Conservation (phyloP, 2,113 vertebrate species). For the Nestor notabilis region DNA sequence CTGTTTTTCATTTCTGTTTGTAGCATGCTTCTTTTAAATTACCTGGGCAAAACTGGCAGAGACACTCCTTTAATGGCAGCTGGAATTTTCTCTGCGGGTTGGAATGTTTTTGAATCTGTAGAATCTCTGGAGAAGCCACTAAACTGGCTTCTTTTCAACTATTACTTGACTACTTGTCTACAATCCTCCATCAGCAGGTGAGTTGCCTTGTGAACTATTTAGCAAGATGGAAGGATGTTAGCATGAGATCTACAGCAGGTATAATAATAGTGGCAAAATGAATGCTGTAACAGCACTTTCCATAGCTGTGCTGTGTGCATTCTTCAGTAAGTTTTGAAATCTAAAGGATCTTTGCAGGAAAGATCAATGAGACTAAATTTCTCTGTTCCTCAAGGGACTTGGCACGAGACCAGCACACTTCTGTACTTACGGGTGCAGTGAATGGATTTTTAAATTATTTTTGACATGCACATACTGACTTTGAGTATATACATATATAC, state of each 20-base stretch:
- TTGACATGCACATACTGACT: background rate
- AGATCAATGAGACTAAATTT: background rate
- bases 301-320: background rate
- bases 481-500: background rate
- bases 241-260: background rate
- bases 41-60: constrained; percentile 88
- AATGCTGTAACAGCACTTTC: background rate
- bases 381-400: background rate
- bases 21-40: constrained; percentile 98
- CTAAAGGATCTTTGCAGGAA: background rate
- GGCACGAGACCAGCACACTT: background rate
- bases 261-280: background rate
- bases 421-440: background rate
- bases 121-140: constrained; percentile 93
- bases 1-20: constrained; percentile 55
- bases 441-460: background rate
- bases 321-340: background rate
- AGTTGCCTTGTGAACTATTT: constrained; percentile 60
- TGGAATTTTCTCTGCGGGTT: constrained; percentile 94
- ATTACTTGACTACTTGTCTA: constrained; percentile 97
- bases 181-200: constrained; percentile 95
- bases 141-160: constrained; percentile 98
- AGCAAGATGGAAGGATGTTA: constrained; percentile 17
- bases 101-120: constrained; percentile 95
- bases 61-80: constrained; percentile 92